These are phyloP conservation scores for Gryllus bimaculatus DNA, from an alignment of 1,140 invertebrate species.

Conservation along the genomic window DNA sequence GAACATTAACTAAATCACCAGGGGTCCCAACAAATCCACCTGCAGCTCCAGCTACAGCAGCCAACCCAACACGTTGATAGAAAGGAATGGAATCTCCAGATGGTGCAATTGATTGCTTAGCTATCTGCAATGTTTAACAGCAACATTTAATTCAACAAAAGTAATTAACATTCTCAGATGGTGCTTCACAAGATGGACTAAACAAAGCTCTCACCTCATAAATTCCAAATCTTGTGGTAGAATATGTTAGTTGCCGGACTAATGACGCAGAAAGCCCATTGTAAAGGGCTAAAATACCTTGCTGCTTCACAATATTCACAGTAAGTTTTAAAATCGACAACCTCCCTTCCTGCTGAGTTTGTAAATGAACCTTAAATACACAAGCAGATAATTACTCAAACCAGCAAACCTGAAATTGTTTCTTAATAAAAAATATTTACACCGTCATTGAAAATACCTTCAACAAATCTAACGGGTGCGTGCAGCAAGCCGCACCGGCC, in stretches of 20 bases:
- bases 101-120: conserved; percentile 38
- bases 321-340: conserved; percentile 61
- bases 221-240: conserved; percentile 92
- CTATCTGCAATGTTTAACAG: conserved; percentile 33
- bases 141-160: background rate
- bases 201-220: conserved; percentile 63
- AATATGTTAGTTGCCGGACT: conserved; percentile 90
- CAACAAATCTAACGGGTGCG: conserved; percentile 17
- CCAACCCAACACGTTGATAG: conserved; percentile 42
- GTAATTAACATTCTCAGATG: background rate
- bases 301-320: conserved; percentile 62
- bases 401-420: background rate
- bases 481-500: conserved; percentile 17
- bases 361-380: conserved; percentile 33
- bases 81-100: conserved; percentile 10
- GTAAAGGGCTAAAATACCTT: conserved; percentile 85
- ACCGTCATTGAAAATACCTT: conserved; percentile 13
- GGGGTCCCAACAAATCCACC: conserved; percentile 91
- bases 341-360: conserved; percentile 88
- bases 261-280: conserved; percentile 95
- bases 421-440: background rate
- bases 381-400: background rate
- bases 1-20: conserved; percentile 94
- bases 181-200: background rate
- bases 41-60: conserved; percentile 74